Percentiles rank a stretch among this genome's conserved stretches.
These are phyloP conservation scores for Chlorospingus semifuscus DNA, from an alignment of 2,797 vertebrate species.

Conservation along the genomic window DNA sequence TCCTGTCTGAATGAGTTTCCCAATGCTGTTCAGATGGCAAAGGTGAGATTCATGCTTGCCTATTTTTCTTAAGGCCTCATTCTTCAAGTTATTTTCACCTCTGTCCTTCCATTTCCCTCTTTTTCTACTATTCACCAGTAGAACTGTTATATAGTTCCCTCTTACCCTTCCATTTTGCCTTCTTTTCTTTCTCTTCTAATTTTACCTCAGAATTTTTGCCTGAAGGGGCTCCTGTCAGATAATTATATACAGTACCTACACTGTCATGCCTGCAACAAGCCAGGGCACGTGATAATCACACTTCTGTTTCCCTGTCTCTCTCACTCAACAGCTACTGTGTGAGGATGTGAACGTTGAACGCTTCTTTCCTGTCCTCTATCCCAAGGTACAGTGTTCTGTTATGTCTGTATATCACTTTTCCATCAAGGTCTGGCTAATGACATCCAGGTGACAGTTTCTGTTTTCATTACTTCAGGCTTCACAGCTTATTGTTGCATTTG, in stretches of 20 bases:
- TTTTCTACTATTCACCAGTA: background rate
- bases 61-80: background rate
- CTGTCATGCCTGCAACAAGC: background rate
- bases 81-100: background rate
- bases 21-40: constrained; percentile 86
- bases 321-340: constrained; percentile 81
- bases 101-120: background rate
- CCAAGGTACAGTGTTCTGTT: constrained; percentile 80
- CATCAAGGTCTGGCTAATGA: background rate
- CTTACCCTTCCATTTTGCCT: background rate
- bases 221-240: background rate
- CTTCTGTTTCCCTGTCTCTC: background rate
- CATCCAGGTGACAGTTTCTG: background rate
- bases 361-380: constrained; percentile 90
- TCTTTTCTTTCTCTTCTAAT: background rate
- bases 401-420: background rate
- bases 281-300: background rate
- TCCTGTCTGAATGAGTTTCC: constrained; percentile 86
- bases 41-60: constrained; percentile 72
- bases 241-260: background rate
- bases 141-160: background rate
- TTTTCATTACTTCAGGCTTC: constrained; percentile 60
- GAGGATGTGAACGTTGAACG: constrained; percentile 91
- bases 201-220: background rate
- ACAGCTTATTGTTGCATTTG: constrained; percentile 72